These are phyloP conservation scores for Tinea pellionella DNA, from an alignment of 2,888 invertebrate species.

Conservation along the genomic window DNA sequence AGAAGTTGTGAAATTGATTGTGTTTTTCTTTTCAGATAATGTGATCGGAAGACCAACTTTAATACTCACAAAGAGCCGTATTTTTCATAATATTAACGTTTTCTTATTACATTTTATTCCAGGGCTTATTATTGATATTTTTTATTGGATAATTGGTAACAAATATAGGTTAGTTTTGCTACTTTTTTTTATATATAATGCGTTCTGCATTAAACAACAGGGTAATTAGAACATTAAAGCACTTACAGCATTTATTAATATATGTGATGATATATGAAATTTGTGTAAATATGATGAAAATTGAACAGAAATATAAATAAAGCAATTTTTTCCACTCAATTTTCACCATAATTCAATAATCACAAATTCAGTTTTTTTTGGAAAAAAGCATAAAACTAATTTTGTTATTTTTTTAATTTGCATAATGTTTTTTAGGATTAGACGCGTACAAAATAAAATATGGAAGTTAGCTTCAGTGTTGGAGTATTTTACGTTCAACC, in stretches of 20 bases:
- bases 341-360: too few relatives aligned
- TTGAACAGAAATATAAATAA: too few relatives aligned
- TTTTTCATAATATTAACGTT: neutral
- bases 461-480: neutral
- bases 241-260: too few relatives aligned
- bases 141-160: conserved; percentile 4
- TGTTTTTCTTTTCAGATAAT: conserved; percentile 9
- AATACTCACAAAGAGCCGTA: neutral
- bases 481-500: conserved; percentile 15
- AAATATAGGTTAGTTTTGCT: neutral
- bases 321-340: too few relatives aligned
- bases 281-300: too few relatives aligned
- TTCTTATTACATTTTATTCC: conserved; percentile 11
- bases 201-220: too few relatives aligned
- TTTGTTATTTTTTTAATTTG: too few relatives aligned
- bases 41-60: conserved; percentile 6
- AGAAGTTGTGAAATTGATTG: neutral
- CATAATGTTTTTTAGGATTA: conserved; percentile 14
- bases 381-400: too few relatives aligned
- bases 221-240: too few relatives aligned
- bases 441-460: conserved; percentile 10
- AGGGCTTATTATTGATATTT: conserved; percentile 3
- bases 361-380: too few relatives aligned
- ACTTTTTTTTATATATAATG: neutral
- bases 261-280: too few relatives aligned